phyloP scores from a whole-genome alignment of 2,797 vertebrate genomes.

The Channallabes apus region DNA sequence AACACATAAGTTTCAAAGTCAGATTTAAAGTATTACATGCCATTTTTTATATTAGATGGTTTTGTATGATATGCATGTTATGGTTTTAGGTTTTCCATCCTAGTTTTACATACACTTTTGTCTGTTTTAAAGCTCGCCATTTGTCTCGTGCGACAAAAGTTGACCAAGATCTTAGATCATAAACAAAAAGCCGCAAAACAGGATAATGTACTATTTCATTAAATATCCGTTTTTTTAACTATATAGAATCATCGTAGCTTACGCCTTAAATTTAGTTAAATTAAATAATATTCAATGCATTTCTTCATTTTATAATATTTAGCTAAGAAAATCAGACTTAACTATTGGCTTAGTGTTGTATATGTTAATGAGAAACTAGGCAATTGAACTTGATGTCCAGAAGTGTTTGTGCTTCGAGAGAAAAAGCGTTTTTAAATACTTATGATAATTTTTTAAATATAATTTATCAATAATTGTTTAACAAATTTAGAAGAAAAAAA shows the following conservation, averaged over 20 bases:
- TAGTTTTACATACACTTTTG: slow-evolving; percentile 8
- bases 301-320: not conserved
- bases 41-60: not conserved
- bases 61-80: slow-evolving; percentile 22
- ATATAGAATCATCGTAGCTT: not conserved
- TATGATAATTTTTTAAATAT: not conserved
- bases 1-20: not conserved
- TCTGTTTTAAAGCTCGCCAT: slow-evolving; percentile 45
- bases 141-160: slow-evolving; percentile 45
- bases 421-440: not conserved
- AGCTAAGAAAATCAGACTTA: not conserved
- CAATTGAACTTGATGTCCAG: not conserved
- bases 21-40: not conserved
- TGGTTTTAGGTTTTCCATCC: slow-evolving; percentile 33
- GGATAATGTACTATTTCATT: not conserved
- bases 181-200: slow-evolving; percentile 83
- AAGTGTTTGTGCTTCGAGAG: not conserved
- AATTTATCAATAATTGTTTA: not conserved
- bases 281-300: not conserved
- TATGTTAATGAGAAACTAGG: not conserved
- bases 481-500: not conserved
- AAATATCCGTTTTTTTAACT: not conserved
- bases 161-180: slow-evolving; percentile 80
- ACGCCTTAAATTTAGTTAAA: not conserved
- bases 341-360: not conserved